These are phyloP conservation scores for Ranitomeya imitator DNA, from an alignment of 2,113 vertebrate genomes.

Conservation along the genomic window DNA sequence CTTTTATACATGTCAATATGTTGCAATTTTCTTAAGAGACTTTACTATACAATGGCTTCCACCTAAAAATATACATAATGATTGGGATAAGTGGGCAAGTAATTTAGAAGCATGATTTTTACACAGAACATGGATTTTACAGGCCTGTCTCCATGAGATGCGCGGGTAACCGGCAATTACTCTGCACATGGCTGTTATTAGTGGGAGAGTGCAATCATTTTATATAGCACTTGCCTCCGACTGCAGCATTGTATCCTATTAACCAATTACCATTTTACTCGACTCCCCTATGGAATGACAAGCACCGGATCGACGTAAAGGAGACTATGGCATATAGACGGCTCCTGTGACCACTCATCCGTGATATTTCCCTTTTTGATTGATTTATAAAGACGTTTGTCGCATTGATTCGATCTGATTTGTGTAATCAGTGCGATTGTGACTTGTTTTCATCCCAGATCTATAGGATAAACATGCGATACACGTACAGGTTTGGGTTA, in stretches of 20 bases:
- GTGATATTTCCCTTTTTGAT: too few relatives aligned
- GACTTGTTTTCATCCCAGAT: not conserved
- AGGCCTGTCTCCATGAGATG: constrained; percentile 54
- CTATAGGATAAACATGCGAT: constrained; percentile 4
- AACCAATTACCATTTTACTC: constrained; percentile 43
- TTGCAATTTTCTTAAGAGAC: constrained; percentile 56
- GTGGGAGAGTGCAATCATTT: constrained; percentile 49
- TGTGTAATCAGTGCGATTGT: not conserved
- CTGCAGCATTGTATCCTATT: constrained; percentile 26
- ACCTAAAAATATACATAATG: constrained; percentile 57
- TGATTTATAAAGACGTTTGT: not conserved
- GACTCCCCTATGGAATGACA: constrained; percentile 14
- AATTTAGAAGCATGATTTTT: constrained; percentile 57
- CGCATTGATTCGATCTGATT: not conserved
- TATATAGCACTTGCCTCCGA: constrained; percentile 29
- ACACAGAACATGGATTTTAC: constrained; percentile 59
- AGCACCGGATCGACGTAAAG: not conserved
- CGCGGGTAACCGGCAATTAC: constrained; percentile 50
- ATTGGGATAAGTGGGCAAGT: constrained; percentile 53
- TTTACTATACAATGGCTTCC: constrained; percentile 49
- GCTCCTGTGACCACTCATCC: not conserved
- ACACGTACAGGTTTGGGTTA: not conserved
- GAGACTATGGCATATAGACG: not conserved
- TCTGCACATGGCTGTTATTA: constrained; percentile 54
- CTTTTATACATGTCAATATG: constrained; percentile 56